Evolutionary conservation across 37 sponge, comb jelly and placozoan species (phyloP), one percentile per base, ranked within the genome.

Genomic region (Beroe forskalii): DNA sequence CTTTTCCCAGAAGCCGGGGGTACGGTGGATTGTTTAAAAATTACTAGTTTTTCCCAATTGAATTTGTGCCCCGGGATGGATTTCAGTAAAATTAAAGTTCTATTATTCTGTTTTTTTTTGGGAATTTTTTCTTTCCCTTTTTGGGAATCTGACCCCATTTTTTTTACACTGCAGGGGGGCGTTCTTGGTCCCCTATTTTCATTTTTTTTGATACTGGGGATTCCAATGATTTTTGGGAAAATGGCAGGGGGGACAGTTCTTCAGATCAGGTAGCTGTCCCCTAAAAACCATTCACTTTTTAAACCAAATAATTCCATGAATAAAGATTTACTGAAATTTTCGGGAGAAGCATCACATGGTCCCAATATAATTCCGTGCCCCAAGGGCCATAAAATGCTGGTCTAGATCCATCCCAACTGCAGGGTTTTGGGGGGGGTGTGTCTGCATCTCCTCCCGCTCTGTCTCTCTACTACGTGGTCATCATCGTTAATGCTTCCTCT

Each of bases 1-100:
- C 91, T 89, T 94, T 28, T 90, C 83, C 31, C 94, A 96, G 28
- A 94, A 94, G 67, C 95, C 37, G 99, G 99, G 90, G 96, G 99
- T 95, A 60, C 24, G 23, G n/a, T n/a, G n/a, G 60, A 55, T 55
- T 20, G 9, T 20, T 20, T 17, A 55, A 55, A 17, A 55, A 17
- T 17, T 55, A 19, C 60, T 17, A 19, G 9, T 9, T 17, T 55
- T 17, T 55, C 9, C n/a, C n/a, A n/a, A n/a, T n/a, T n/a, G n/a
- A n/a, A n/a, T n/a, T n/a, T n/a, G n/a, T n/a, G n/a, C n/a, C n/a
- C n/a, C n/a, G n/a, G n/a, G n/a, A n/a, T n/a, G n/a, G n/a, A n/a
- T n/a, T n/a, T n/a, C n/a, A n/a, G n/a, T n/a, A n/a, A n/a, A n/a
- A n/a, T n/a, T n/a, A n/a, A n/a, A n/a, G n/a, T n/a, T n/a, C n/a